phyloP scores from a whole-genome alignment of 2,888 invertebrate genomes.

The Agrypnus murinus region DNA sequence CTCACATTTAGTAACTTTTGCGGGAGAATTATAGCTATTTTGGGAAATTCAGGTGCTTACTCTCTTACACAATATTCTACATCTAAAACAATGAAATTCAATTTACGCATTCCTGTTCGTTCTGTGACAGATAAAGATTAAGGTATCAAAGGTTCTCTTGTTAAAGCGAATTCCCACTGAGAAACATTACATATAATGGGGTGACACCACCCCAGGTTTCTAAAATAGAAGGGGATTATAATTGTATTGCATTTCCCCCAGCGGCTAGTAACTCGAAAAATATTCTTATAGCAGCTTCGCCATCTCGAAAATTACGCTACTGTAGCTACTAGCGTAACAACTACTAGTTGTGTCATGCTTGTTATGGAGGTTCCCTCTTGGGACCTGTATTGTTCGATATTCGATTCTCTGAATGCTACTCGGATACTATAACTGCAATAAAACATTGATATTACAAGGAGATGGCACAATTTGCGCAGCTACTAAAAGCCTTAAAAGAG shows the following conservation, averaged over 20 bases:
- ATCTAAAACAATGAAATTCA: slow-evolving; percentile 49
- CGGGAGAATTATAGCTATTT: slow-evolving; percentile 10
- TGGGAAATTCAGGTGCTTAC: slow-evolving; percentile 25
- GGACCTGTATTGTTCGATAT: slow-evolving; percentile 8
- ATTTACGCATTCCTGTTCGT: slow-evolving; percentile 42
- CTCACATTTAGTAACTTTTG: neutral
- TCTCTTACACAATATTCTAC: neutral
- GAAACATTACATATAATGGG: slow-evolving; percentile 44
- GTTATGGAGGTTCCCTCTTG: slow-evolving; percentile 1
- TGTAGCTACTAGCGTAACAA: no score
- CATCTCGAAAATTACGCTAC: neutral
- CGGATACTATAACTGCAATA: neutral
- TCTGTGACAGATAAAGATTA: slow-evolving; percentile 50
- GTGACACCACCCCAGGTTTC: slow-evolving; percentile 41
- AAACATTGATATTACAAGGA: neutral
- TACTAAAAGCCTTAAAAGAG: slow-evolving; percentile 36
- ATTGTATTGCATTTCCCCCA: slow-evolving; percentile 45
- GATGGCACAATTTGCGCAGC: slow-evolving; percentile 5
- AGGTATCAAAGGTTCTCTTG: slow-evolving; percentile 51
- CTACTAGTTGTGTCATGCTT: no score
- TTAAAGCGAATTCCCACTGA: slow-evolving; percentile 49
- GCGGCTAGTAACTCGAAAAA: slow-evolving; percentile 18
- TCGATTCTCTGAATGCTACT: neutral
- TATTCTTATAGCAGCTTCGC: no score
- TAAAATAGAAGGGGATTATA: slow-evolving; percentile 39